Percentiles rank a stretch among this genome's conserved stretches.
Evolutionary conservation across 1,140 invertebrate species (phyloP).

Genomic region (Zaprionus kolodkinae): DNA sequence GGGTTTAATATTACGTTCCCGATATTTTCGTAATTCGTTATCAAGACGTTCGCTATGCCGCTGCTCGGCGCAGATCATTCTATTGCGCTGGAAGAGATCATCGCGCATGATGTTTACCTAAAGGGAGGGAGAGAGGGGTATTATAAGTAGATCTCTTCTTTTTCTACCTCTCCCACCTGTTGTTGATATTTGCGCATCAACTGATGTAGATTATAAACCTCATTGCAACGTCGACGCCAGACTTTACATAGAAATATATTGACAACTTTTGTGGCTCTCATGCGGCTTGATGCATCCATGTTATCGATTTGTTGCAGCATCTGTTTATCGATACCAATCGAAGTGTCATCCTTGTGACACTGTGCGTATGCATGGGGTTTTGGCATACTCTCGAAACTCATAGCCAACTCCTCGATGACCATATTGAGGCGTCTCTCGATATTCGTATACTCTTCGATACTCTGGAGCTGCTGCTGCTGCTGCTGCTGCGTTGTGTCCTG

Average conservation of each 20-base stretch:
- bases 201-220: conserved; percentile 31
- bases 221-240: conserved; percentile 43
- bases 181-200: conserved; percentile 24
- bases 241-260: conserved; percentile 36
- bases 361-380: not conserved
- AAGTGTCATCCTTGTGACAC: too few species aligned
- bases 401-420: conserved; percentile 8
- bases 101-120: conserved; percentile 16
- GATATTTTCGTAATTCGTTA: not conserved
- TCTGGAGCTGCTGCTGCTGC: too few species aligned
- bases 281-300: conserved; percentile 24
- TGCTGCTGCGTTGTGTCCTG: conserved; percentile 11
- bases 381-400: conserved; percentile 13
- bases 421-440: not conserved
- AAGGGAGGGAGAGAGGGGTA: not conserved
- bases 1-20: not conserved
- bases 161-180: conserved; percentile 16
- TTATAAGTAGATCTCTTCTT: not conserved
- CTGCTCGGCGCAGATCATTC: conserved; percentile 15
- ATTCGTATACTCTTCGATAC: not conserved
- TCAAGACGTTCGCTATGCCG: conserved; percentile 18
- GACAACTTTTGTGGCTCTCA: conserved; percentile 31
- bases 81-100: conserved; percentile 17
- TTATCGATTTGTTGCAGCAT: not conserved
- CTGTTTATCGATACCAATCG: too few species aligned